Base-by-base conservation (phyloP, 2,113 vertebrate genomes). In the Empidonax alnorum region DNA sequence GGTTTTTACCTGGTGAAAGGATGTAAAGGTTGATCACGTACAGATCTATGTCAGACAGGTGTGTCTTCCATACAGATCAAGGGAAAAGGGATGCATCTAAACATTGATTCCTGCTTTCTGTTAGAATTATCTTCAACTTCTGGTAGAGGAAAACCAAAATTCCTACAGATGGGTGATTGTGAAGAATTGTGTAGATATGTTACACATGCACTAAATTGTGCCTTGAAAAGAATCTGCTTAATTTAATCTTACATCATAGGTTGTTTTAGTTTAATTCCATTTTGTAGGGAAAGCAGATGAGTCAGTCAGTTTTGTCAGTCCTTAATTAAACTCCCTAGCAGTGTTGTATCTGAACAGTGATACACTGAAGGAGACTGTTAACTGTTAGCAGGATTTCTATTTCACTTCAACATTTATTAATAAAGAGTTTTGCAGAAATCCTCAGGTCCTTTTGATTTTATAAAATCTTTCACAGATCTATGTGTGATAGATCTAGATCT, bases 251-350 rank as follows among this genome's bases (percentile, higher is more conserved):
- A 18, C 67, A 30, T 92, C 84, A 89, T 33, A 21, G 0, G 0
- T 69, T 81, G 62, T 41, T 92, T 68, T 55, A 75, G 50, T 79
- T 87, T 55, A 82, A 75, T 94, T 67, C 91, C 23, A 19, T 87
- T 82, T 90, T 78, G 49, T 8, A 53, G 81, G 84, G 81, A 94
- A 76, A 89, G 80, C 50, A 67, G 76, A 37, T 87, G 87, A 91
- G 61, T 93, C 89, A 92, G 53, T 87, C 77, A 74, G 42, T 77
- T 77, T 78, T 84, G 62, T 72, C 62, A 68, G 65, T 63, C 59
- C 77, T 89, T 93, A 81, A 78, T 89, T 90, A 90, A 93, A 61
- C 80, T 87, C 83, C 9, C 17, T 49, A 52, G 33, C 21, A 63
- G 16, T 24, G 17, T 66, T 89, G 14, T 41, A 50, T 67, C 66